phyloP scores from a whole-genome alignment of 2,888 invertebrate species.

The Acanthoscelides obtectus region DNA sequence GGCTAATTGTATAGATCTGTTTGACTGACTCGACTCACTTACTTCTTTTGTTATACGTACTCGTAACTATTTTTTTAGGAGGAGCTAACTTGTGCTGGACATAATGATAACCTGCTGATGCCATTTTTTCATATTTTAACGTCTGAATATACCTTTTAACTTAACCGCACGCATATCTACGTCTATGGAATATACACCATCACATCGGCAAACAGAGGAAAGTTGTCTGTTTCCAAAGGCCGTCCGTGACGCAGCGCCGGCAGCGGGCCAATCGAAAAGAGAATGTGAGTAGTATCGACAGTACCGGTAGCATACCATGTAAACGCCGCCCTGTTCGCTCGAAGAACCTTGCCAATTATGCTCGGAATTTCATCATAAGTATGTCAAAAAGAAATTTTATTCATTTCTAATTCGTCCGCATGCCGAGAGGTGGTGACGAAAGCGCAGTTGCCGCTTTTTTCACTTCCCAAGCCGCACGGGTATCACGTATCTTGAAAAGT shows the following conservation, averaged over 20 bases:
- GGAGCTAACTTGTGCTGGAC: too few species aligned
- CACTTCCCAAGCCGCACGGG: background rate
- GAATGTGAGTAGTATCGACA: background rate
- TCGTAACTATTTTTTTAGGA: too few species aligned
- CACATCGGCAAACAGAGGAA: background rate
- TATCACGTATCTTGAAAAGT: too few species aligned
- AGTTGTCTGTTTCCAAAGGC: background rate
- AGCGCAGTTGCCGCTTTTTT: conserved; percentile 4
- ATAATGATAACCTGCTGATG: too few species aligned
- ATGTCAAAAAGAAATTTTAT: conserved; percentile 25
- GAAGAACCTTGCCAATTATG: conserved; percentile 32
- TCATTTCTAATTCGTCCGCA: conserved; percentile 18
- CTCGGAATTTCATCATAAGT: conserved; percentile 32
- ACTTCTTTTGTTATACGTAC: too few species aligned
- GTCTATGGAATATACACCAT: background rate
- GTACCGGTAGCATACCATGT: background rate
- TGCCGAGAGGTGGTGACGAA: background rate
- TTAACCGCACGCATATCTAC: background rate
- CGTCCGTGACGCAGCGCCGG: background rate
- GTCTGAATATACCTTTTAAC: too few species aligned
- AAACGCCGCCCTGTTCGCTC: background rate
- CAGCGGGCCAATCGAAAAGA: background rate
- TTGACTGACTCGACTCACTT: too few species aligned
- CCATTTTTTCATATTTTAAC: too few species aligned
- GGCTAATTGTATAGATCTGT: too few species aligned